These are phyloP conservation scores for Plecotus auritus DNA, from an alignment of 2,113 vertebrate genomes.

Conservation along the genomic window DNA sequence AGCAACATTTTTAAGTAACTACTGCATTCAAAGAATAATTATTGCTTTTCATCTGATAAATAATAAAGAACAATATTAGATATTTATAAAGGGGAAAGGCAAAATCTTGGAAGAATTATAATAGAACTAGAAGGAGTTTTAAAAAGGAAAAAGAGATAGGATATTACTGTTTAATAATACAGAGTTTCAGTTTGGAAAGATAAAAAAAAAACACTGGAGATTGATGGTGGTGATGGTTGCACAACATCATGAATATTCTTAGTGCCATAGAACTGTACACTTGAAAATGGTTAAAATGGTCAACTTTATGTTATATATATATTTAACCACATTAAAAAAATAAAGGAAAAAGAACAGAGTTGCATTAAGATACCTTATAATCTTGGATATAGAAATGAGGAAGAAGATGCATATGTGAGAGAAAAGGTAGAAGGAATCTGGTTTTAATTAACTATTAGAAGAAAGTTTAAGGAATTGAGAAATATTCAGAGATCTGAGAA, in stretches of 20 bases:
- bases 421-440: neutral
- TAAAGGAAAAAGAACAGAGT: neutral
- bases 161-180: neutral
- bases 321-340: neutral
- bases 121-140: neutral
- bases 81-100: neutral
- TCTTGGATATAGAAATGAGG: neutral
- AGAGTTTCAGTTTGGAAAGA: neutral
- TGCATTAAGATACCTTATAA: neutral
- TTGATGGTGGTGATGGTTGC: neutral
- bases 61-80: neutral
- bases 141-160: neutral
- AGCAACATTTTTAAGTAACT: neutral
- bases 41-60: neutral
- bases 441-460: neutral
- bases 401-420: neutral
- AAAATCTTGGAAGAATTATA: conserved; percentile 3
- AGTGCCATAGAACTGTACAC: neutral
- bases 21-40: neutral
- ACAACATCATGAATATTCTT: neutral
- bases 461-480: neutral
- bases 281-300: neutral
- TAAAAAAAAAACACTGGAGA: neutral
- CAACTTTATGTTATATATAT: neutral
- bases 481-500: neutral